Evolutionary conservation across 2,113 vertebrate species (phyloP).

Genomic region (Charina bottae): DNA sequence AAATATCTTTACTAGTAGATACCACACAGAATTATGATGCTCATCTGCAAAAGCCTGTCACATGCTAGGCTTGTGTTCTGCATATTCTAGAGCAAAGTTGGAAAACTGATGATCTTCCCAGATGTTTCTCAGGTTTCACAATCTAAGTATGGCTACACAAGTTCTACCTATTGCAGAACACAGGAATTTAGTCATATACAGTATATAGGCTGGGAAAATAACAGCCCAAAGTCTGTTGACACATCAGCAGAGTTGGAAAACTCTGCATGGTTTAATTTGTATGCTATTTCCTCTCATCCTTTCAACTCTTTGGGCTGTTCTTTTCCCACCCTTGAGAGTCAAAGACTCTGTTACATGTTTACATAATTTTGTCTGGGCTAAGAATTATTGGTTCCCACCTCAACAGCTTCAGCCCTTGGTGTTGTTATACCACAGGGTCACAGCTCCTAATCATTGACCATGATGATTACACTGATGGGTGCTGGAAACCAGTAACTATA

Average conservation of each 20-base stretch:
- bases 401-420: not conserved
- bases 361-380: not conserved
- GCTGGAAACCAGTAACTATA: not conserved
- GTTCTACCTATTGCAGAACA: not conserved
- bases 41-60: not conserved
- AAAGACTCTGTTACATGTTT: not conserved
- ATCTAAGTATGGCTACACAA: not conserved
- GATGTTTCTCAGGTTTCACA: not conserved
- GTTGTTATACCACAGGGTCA: not conserved
- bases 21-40: not conserved
- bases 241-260: not conserved
- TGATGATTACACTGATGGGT: not conserved
- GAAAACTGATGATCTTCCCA: not conserved
- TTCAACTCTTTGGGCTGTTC: not conserved
- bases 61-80: not conserved
- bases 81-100: not conserved
- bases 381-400: not conserved
- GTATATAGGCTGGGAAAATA: not conserved
- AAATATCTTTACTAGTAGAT: not conserved
- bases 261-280: not conserved
- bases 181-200: not conserved
- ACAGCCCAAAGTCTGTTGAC: not conserved
- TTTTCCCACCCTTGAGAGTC: not conserved
- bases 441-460: not conserved
- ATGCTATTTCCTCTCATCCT: not conserved